Evolutionary conservation across 2,888 invertebrate genomes (phyloP), one percentile per base, ranked within the genome.

Genomic region (Clunio marinus): DNA sequence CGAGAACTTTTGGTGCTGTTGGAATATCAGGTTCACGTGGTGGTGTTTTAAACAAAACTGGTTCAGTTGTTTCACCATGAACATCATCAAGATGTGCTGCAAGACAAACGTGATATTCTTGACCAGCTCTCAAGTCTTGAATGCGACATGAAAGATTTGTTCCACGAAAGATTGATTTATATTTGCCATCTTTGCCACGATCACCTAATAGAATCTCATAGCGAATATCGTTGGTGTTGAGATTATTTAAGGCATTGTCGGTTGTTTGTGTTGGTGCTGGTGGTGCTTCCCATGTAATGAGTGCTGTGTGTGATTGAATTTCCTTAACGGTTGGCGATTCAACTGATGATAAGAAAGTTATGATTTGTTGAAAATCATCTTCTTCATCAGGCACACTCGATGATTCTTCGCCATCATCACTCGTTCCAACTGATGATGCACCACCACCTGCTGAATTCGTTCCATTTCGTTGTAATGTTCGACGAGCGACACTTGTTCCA

Each of bases 71-170:
- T 41, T 85, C 84, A 65, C 92, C 92, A 71, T 86, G 86, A 71
- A 88, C 76, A 75, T 86, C 87, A 72, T 91, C 89, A 80, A 71
- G 77, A 74, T 88, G 85, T 72, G 91, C 89, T 78, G 88, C 88
- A 71, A 90, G 81, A 74, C 90, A 88, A 72, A 93, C 88, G 70
- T 88, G 86, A 80, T 93, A 94, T 76, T 91, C 91, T 76, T 89
- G 88, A n/a, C 91, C 91, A 13, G 94, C 93, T 76, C 88, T 86
- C 74, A 94, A 81, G 78, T 93, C 92, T 77, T 90, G 87, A 71
- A 94, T 87, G 73, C 88, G 85, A 80, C 91, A 89, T 55, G 88
- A 88, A 69, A 88, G 82, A 28, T 88, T 88, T 71, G 84, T 81
- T 58, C 92, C 91, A 73, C 86, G 88, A 77, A 91, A 92, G 72